These are phyloP conservation scores for Calidris pugnax DNA, from an alignment of 2,113 vertebrate species.

Conservation along the genomic window DNA sequence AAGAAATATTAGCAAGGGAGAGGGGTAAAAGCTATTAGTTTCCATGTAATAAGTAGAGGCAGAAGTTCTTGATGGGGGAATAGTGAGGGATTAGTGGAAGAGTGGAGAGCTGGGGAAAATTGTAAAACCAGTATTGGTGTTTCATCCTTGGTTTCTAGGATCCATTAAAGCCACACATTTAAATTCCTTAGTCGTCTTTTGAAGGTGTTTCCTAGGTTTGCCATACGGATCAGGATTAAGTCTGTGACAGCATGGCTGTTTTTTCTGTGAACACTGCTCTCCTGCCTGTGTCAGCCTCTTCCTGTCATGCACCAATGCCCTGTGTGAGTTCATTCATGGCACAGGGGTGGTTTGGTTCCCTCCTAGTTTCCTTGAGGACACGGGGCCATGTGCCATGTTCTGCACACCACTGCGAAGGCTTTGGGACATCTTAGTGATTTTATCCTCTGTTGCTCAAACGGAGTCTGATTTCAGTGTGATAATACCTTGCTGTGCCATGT, in stretches of 20 bases:
- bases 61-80: neutral
- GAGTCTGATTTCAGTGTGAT: neutral
- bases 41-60: neutral
- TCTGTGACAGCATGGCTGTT: neutral
- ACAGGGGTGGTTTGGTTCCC: neutral
- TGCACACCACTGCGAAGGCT: neutral
- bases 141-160: neutral
- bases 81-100: neutral
- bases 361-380: neutral
- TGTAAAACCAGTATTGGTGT: neutral
- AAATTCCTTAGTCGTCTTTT: neutral
- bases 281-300: neutral
- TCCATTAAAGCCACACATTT: neutral
- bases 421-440: neutral
- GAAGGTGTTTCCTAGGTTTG: neutral
- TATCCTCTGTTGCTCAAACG: neutral
- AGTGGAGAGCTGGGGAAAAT: neutral
- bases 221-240: neutral
- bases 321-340: neutral
- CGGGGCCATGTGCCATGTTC: rapidly evolving
- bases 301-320: neutral
- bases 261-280: neutral
- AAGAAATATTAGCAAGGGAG: neutral
- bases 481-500: neutral
- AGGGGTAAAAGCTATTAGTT: neutral